Evolutionary conservation across 2,888 invertebrate species (phyloP).

Genomic region (Drosophila histrio): DNA sequence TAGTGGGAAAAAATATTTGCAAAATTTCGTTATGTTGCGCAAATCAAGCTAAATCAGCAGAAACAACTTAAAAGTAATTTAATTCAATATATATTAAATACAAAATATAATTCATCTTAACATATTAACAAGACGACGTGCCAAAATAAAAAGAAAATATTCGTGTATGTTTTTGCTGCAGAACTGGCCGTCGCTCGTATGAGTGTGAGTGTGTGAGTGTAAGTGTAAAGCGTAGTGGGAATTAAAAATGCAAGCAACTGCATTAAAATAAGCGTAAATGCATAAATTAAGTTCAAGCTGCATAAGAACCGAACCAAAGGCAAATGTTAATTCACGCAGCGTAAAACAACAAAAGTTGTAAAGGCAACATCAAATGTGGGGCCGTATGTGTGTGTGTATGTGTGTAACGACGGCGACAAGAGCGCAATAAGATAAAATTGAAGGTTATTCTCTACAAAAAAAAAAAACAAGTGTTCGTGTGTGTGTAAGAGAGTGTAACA

Average conservation of each 20-base stretch:
- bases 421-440: conserved; percentile 77
- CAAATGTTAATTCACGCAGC: conserved; percentile 51
- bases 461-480: conserved; percentile 49
- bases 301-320: conserved; percentile 36
- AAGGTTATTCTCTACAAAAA: conserved; percentile 69
- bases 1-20: conserved; percentile 40
- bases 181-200: conserved; percentile 34
- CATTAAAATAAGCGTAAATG: conserved; percentile 36
- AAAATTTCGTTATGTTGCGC: conserved; percentile 35
- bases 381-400: conserved; percentile 27
- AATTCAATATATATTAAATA: not conserved
- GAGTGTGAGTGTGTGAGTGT: conserved; percentile 29
- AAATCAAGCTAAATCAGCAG: conserved; percentile 26
- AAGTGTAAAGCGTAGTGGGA: conserved; percentile 28
- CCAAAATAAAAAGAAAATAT: not conserved
- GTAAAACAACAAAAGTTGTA: conserved; percentile 46
- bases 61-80: conserved; percentile 34
- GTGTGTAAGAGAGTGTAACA: conserved; percentile 43
- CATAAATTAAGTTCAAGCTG: conserved; percentile 35
- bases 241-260: conserved; percentile 43
- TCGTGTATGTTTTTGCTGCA: conserved; percentile 28
- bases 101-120: conserved; percentile 3
- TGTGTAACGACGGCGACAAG: conserved; percentile 42
- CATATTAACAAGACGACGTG: conserved; percentile 3
- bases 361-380: conserved; percentile 38